Conservation (phyloP, 2,113 vertebrate genomes). For the Symphodus melops region DNA sequence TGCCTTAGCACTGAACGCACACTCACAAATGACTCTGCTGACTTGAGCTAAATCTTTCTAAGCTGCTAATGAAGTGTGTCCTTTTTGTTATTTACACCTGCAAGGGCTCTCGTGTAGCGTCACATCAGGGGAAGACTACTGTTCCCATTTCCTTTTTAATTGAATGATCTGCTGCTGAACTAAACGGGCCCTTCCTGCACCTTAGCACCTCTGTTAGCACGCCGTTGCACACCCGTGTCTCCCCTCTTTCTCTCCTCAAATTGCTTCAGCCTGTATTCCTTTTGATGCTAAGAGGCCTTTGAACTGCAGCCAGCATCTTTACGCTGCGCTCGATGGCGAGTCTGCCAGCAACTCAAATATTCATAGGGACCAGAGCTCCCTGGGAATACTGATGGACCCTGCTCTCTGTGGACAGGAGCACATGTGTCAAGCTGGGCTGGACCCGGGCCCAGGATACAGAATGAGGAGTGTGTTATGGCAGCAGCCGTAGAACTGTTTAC, state of each 20-base stretch:
- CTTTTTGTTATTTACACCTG: conserved; percentile 19
- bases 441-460: conserved; percentile 5
- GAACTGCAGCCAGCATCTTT: conserved; percentile 69
- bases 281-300: conserved; percentile 77
- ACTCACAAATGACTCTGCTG: conserved; percentile 26
- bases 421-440: conserved; percentile 31
- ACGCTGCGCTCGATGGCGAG: conserved; percentile 40
- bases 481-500: conserved; percentile 44
- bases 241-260: conserved; percentile 30
- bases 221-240: not conserved
- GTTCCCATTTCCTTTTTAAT: conserved; percentile 4
- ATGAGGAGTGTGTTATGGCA: conserved; percentile 39
- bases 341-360: conserved; percentile 69
- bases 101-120: not conserved
- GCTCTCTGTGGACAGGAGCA: conserved; percentile 21
- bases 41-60: conserved; percentile 37
- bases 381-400: conserved; percentile 67
- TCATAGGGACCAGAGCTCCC: conserved; percentile 60
- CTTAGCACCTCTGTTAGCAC: conserved; percentile 3
- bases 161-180: conserved; percentile 16
- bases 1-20: conserved; percentile 24
- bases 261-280: conserved; percentile 44
- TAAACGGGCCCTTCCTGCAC: conserved; percentile 7
- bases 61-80: conserved; percentile 24
- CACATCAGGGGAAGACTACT: not conserved